phyloP scores from a whole-genome alignment of 2,113 vertebrate genomes.

The Chlamydotis undulata region DNA sequence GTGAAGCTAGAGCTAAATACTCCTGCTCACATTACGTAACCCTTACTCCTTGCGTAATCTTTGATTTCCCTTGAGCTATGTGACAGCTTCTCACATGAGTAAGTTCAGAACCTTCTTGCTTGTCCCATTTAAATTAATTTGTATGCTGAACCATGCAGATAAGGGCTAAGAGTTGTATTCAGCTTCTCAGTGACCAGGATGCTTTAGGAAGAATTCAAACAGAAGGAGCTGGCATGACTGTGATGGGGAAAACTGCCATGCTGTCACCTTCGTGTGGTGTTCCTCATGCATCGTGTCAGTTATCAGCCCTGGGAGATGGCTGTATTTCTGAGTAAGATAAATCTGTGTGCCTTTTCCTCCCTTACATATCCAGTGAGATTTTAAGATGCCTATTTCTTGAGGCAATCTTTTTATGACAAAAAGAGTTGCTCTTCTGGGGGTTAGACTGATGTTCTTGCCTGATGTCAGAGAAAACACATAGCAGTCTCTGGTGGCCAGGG shows the following conservation, averaged over 20 bases:
- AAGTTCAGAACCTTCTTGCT: neutral
- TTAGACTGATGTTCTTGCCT: neutral
- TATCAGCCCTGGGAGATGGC: neutral
- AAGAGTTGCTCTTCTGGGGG: neutral
- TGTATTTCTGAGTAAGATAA: neutral
- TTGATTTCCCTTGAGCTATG: neutral
- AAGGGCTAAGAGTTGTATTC: neutral
- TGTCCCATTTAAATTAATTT: constrained; percentile 18
- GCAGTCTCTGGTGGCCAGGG: neutral
- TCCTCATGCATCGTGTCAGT: neutral
- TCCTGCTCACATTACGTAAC: neutral
- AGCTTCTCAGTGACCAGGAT: neutral
- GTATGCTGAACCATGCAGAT: constrained; percentile 25
- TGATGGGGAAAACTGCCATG: neutral
- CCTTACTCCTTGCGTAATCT: neutral
- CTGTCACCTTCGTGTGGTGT: neutral
- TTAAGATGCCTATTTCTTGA: neutral
- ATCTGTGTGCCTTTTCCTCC: neutral
- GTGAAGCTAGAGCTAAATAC: neutral
- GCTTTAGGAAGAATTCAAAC: neutral
- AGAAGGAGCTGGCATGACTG: neutral
- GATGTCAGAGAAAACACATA: neutral
- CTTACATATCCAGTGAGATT: neutral
- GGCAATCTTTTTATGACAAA: neutral
- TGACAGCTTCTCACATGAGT: neutral